These are phyloP conservation scores for Drosophila merina DNA, from an alignment of 2,888 invertebrate species.

Conservation along the genomic window DNA sequence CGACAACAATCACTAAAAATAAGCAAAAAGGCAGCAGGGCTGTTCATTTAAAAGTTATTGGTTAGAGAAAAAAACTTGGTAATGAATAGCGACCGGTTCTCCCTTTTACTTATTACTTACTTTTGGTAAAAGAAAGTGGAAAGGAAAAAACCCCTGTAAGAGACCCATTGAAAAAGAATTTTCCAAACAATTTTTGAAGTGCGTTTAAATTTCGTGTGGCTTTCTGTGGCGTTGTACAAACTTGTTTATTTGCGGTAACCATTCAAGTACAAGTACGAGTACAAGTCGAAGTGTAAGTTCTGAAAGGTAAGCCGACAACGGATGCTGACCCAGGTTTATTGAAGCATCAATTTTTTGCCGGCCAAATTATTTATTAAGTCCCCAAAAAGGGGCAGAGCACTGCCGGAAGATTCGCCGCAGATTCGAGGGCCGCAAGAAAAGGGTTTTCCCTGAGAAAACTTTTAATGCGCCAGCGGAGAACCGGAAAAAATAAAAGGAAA, in stretches of 20 bases:
- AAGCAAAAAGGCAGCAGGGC: conserved; percentile 1
- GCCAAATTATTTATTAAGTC: conserved; percentile 75
- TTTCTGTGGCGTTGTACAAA: conserved; percentile 63
- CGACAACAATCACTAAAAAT: background rate
- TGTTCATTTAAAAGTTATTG: conserved; percentile 2
- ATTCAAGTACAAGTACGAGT: conserved; percentile 1
- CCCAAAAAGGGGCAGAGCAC: conserved; percentile 47
- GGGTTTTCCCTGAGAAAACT: conserved; percentile 26
- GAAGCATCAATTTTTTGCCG: conserved; percentile 72
- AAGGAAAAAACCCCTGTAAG: conserved; percentile 35
- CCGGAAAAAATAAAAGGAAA: background rate
- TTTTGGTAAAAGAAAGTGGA: conserved; percentile 43
- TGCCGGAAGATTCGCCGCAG: conserved; percentile 4
- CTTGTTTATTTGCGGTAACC: conserved; percentile 65
- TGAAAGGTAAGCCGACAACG: conserved; percentile 44
- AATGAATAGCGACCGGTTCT: background rate
- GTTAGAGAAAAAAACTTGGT: background rate
- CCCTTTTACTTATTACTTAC: conserved; percentile 27
- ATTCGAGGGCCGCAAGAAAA: conserved; percentile 37
- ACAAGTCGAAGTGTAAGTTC: conserved; percentile 5
- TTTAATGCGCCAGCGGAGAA: conserved; percentile 24
- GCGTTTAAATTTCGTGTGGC: conserved; percentile 66
- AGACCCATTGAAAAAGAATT: conserved; percentile 25
- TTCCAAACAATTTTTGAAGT: conserved; percentile 68
- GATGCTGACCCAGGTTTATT: conserved; percentile 62